Evolutionary conservation across 1,140 invertebrate species (phyloP), one percentile per base, ranked within the genome.

Genomic region (Drosophila saltans): DNA sequence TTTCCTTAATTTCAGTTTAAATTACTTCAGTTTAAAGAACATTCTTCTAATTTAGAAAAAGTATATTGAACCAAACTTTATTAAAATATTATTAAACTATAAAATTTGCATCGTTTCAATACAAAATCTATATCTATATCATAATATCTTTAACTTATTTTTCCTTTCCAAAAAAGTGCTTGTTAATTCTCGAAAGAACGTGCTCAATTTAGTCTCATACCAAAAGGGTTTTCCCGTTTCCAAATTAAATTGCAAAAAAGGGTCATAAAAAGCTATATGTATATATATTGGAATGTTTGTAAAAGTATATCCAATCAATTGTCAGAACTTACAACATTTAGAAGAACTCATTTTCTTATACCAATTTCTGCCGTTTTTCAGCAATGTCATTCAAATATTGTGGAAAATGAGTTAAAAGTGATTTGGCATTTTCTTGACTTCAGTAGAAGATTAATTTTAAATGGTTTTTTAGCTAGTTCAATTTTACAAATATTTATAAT

Each of bases 241-340:
- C 21, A 52, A 52, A 52, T 52, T 52, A 26, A 52, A 52, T 52
- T 52, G 45, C 24, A 52, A 52, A 48, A 40, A 52, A 52, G 45
- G 45, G 45, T 52, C 45, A 52, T 52, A 16, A 1, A 52, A 52
- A 52, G 45, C 33, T 9, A 52, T 48, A 11, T 16, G 8, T 48
- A 8, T 48, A 24, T 24, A 16, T 52, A 52, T 26, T 52, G 45
- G 21, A 52, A 52, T 52, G 21, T 26, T 26, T 9, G 45, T 52
- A 11, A 24, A 52, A 52, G 21, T 52, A 52, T 52, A 24, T 26
- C 9, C 2, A 26, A 26, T 26, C 1, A 21, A 8, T 16, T 24
- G 16, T n/a, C 16, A 48, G 45, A 8, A 48, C 8, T 48, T 2
- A 21, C 45, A 24, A 10, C 3, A 16, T 43, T 43, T 43, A 16